Conservation (phyloP, 2,113 vertebrate species). For the human region GRCh38 chr17:50394001-50394500, state of each 20-base stretch:
- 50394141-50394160: not conserved
- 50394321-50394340: not conserved
- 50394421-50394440: constrained; percentile 10
- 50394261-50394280: not conserved
- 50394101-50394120: not conserved
- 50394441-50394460: not conserved
- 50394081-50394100: not conserved
- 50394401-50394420: not conserved
- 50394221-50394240: not conserved
- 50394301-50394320: not conserved
- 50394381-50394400: not conserved
- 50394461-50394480: not conserved
- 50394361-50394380: not conserved
- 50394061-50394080: not conserved
- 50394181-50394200: not conserved
- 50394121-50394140: not conserved
- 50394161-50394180: not conserved
- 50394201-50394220: not conserved
- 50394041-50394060: not conserved
- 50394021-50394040: constrained; percentile 2
- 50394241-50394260: not conserved
- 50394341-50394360: not conserved
- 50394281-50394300: not conserved
- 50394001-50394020: not conserved
- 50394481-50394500: not conserved